A percentile compares a stretch with the other conserved stretches of the same genome.
Conservation (phyloP, 2,888 invertebrate genomes). For the Ormia ochracea region DNA sequence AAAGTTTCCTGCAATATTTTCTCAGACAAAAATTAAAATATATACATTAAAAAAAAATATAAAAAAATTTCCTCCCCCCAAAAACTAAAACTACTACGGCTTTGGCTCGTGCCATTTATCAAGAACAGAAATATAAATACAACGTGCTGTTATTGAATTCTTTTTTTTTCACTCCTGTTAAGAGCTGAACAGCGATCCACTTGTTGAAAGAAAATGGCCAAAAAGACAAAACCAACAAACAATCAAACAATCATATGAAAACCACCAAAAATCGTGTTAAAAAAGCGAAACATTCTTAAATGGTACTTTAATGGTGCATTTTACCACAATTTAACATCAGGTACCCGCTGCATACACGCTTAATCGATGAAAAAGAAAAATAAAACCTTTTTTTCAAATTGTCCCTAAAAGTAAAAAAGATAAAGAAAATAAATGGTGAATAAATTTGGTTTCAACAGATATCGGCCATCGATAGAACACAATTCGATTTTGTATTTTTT, state of each 20-base stretch:
- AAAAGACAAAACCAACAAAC: conserved; percentile 12
- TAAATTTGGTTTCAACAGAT: no score
- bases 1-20: no score
- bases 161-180: conserved; percentile 17
- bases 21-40: no score
- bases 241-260: conserved; percentile 9
- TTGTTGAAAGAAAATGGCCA: not conserved
- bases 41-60: no score
- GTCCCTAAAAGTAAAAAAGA: conserved; percentile 26
- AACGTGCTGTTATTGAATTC: no score
- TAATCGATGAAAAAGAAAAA: conserved; percentile 12
- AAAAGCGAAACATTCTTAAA: conserved; percentile 28
- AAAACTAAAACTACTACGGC: no score
- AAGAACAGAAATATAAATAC: not conserved
- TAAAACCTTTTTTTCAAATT: conserved; percentile 15
- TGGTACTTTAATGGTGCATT: conserved; percentile 63
- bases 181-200: not conserved
- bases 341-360: conserved; percentile 54
- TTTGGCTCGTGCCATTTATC: not conserved
- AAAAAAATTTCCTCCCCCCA: no score
- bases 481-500: conserved; percentile 8
- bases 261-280: conserved; percentile 4
- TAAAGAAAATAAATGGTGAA: conserved; percentile 10
- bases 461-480: not conserved
- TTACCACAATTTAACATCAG: conserved; percentile 66